A percentile compares a stretch with the other conserved stretches of the same genome.
Evolutionary conservation across 64 coral and sea anemone genomes (phyloP).

Genomic region (Porites australiensis): DNA sequence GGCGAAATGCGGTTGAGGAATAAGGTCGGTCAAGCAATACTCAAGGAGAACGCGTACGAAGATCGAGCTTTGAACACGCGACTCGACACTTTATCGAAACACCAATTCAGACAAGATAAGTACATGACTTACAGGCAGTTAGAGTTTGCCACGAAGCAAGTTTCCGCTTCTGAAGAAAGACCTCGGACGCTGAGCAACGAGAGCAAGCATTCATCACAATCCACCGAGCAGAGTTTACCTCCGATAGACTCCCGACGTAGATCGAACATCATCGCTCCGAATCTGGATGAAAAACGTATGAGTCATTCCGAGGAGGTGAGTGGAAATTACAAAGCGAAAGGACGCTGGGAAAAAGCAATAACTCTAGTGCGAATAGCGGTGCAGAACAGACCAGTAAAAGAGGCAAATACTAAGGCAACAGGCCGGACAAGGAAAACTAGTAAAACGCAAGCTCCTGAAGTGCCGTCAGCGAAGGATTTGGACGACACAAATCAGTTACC

Average conservation of each 20-base stretch:
- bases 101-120: conserved; percentile 83
- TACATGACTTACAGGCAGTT: conserved; percentile 94
- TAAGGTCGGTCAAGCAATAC: conserved; percentile 84
- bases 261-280: conserved; percentile 8
- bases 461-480: neutral
- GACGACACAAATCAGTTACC: neutral
- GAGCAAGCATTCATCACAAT: neutral
- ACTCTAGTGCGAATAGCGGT: conserved; percentile 74
- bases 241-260: conserved; percentile 35
- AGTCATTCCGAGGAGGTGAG: neutral
- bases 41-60: conserved; percentile 92
- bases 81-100: conserved; percentile 65
- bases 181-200: conserved; percentile 68
- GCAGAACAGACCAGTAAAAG: conserved; percentile 53
- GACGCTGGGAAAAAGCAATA: conserved; percentile 92
- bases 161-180: conserved; percentile 88
- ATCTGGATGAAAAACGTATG: neutral
- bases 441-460: neutral
- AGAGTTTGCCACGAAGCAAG: conserved; percentile 86
- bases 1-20: conserved; percentile 92
- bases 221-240: conserved; percentile 54
- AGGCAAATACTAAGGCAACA: conserved; percentile 48
- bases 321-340: conserved; percentile 26
- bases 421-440: neutral
- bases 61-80: conserved; percentile 76